Conservation (phyloP, 2,113 vertebrate genomes). For the Malurus cyaneus region DNA sequence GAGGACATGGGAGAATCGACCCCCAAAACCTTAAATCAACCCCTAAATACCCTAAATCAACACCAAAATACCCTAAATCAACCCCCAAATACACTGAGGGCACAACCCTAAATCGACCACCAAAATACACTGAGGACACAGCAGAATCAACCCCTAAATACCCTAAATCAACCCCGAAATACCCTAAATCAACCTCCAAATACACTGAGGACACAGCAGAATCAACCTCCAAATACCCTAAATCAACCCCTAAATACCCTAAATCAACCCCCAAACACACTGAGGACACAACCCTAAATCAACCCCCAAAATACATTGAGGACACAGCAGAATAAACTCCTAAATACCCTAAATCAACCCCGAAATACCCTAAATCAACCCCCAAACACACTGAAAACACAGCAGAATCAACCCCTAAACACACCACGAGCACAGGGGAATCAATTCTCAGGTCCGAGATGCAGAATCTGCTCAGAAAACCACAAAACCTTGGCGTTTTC, state of each 20-base stretch:
- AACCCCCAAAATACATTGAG: background rate
- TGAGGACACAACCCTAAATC: background rate
- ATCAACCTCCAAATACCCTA: background rate
- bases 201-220: background rate
- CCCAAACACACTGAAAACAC: background rate
- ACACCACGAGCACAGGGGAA: rapidly evolving
- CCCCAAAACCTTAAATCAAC: rapidly evolving
- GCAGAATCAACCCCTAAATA: no score
- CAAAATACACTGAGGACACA: no score
- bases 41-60: rapidly evolving
- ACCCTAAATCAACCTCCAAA: no score
- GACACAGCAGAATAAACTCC: no score
- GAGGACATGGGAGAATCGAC: background rate
- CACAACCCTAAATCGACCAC: no score
- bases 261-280: background rate
- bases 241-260: rapidly evolving
- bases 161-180: no score
- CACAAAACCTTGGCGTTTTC: background rate
- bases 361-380: rapidly evolving
- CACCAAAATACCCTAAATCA: background rate
- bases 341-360: no score
- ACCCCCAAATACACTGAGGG: background rate
- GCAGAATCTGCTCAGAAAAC: background rate
- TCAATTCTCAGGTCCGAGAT: rapidly evolving
- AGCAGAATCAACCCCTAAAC: background rate